phyloP scores from a whole-genome alignment of 2,888 invertebrate genomes.

The Rhopalosiphum nymphaeae region DNA sequence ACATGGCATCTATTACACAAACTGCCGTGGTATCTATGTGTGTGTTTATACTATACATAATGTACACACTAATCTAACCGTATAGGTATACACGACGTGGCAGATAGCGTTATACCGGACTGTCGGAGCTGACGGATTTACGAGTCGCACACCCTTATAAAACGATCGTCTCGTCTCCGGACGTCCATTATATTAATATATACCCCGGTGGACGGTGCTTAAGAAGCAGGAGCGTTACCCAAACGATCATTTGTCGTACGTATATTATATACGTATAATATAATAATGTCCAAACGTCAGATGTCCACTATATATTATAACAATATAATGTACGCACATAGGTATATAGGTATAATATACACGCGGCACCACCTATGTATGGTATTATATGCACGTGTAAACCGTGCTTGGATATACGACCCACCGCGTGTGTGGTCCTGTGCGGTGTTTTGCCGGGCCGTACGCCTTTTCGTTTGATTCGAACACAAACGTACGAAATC shows the following conservation, averaged over 20 bases:
- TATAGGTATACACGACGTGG: background rate
- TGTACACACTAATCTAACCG: background rate
- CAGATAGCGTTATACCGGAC: background rate
- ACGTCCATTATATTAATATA: background rate
- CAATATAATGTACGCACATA: background rate
- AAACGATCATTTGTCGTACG: conserved; percentile 19
- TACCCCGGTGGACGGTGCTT: background rate
- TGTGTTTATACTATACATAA: background rate
- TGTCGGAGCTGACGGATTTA: conserved; percentile 1
- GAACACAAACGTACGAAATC: background rate
- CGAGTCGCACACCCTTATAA: background rate
- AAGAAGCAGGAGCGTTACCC: background rate
- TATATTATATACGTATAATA: background rate
- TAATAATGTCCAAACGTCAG: background rate
- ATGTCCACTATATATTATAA: background rate
- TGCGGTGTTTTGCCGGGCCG: conserved; percentile 43
- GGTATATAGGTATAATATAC: background rate
- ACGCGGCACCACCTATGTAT: background rate
- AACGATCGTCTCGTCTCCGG: conserved; percentile 9
- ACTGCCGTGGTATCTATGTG: background rate
- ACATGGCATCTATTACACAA: background rate
- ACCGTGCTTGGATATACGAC: background rate
- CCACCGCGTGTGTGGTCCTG: background rate
- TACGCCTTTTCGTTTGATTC: conserved; percentile 38
- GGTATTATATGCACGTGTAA: background rate